Conservation (phyloP, 2,113 vertebrate genomes). For the Tupaia chinensis region DNA sequence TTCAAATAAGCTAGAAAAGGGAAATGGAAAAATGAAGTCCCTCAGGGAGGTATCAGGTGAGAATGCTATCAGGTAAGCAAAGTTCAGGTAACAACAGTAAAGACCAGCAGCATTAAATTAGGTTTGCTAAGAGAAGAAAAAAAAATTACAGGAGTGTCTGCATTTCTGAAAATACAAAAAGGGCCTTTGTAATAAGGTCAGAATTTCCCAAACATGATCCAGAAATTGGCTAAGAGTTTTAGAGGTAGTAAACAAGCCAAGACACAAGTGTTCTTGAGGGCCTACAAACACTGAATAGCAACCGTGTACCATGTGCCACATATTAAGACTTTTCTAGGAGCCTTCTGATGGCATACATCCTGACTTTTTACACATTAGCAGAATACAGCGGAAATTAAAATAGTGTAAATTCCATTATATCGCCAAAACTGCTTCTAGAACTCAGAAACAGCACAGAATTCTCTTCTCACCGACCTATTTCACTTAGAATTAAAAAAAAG, state of each 20-base stretch:
- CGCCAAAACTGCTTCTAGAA: not conserved
- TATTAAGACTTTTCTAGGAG: not conserved
- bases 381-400: not conserved
- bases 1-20: not conserved
- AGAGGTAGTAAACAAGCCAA: not conserved
- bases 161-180: not conserved
- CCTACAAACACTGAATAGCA: not conserved
- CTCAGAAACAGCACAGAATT: not conserved
- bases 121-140: not conserved
- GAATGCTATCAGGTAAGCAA: not conserved
- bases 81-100: not conserved
- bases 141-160: not conserved
- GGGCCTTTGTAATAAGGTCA: not conserved
- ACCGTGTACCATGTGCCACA: not conserved
- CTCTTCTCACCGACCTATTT: not conserved
- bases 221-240: not conserved
- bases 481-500: not conserved
- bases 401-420: not conserved
- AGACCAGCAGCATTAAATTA: not conserved
- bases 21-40: conserved; percentile 7
- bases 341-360: not conserved
- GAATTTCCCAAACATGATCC: not conserved
- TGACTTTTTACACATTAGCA: not conserved
- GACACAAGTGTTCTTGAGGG: not conserved
- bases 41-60: not conserved